phyloP scores from a whole-genome alignment of 2,888 invertebrate species.

The Dendrolimus pini region DNA sequence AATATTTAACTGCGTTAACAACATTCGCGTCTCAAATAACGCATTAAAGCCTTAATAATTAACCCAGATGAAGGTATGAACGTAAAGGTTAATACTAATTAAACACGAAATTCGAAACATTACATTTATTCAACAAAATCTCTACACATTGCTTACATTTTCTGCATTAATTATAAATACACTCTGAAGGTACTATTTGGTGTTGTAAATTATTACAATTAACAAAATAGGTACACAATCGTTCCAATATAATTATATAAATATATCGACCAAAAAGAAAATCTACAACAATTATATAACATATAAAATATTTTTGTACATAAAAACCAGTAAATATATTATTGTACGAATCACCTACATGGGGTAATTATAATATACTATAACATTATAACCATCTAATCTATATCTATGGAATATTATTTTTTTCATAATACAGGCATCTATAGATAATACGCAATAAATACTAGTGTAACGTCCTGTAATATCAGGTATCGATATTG shows the following conservation, averaged over 20 bases:
- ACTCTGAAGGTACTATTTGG: conserved; percentile 67
- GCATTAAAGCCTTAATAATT: too few species aligned
- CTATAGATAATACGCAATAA: not conserved
- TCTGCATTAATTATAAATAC: conserved; percentile 52
- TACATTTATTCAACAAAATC: conserved; percentile 74
- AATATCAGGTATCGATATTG: too few species aligned
- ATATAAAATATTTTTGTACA: conserved; percentile 29
- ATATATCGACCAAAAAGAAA: conserved; percentile 34
- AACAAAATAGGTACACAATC: conserved; percentile 44
- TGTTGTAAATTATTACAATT: conserved; percentile 60
- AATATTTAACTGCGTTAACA: too few species aligned
- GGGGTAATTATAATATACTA: conserved; percentile 13
- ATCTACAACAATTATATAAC: conserved; percentile 22
- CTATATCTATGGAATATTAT: conserved; percentile 42
- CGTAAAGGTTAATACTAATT: too few species aligned
- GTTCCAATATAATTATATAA: conserved; percentile 21
- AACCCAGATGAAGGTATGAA: too few species aligned
- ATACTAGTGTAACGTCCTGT: too few species aligned
- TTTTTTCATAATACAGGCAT: conserved; percentile 5
- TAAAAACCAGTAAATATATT: conserved; percentile 22
- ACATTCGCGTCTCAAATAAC: too few species aligned
- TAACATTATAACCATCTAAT: conserved; percentile 32
- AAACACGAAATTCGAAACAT: conserved; percentile 44
- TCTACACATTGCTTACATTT: conserved; percentile 64
- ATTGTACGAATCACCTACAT: conserved; percentile 55